Conservation (phyloP, 2,888 invertebrate species). For the Ecdyonurus torrentis region DNA sequence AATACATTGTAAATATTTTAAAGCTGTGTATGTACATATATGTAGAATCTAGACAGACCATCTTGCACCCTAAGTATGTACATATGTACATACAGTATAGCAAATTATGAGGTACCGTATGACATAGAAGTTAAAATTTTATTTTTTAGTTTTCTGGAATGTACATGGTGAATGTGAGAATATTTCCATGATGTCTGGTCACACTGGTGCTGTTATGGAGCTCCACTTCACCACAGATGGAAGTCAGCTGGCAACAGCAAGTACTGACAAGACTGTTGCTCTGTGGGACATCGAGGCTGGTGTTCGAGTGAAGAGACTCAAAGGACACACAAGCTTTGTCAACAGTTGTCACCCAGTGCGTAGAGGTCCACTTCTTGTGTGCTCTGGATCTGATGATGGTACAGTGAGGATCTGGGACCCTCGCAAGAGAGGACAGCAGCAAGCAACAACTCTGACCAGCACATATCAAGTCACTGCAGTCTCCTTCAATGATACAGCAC, state of each 20-base stretch:
- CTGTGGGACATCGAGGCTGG: conserved; percentile 92
- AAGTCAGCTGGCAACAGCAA: conserved; percentile 69
- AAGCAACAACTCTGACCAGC: conserved; percentile 45
- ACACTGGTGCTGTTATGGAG: conserved; percentile 91
- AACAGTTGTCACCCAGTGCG: conserved; percentile 47
- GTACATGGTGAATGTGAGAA: conserved; percentile 98
- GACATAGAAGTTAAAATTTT: not conserved
- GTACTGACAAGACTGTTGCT: conserved; percentile 87
- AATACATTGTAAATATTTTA: too few species aligned
- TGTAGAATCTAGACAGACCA: too few species aligned
- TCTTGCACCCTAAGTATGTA: too few species aligned
- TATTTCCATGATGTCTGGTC: conserved; percentile 80
- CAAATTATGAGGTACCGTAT: too few species aligned
- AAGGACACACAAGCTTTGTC: conserved; percentile 41
- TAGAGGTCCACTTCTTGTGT: conserved; percentile 77
- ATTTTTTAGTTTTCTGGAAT: conserved; percentile 57
- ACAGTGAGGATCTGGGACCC: conserved; percentile 88
- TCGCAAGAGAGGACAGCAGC: conserved; percentile 43
- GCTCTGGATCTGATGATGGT: conserved; percentile 90
- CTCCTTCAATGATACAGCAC: conserved; percentile 88
- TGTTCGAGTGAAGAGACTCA: conserved; percentile 72
- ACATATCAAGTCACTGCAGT: conserved; percentile 71
- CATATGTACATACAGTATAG: too few species aligned
- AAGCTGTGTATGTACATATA: too few species aligned
- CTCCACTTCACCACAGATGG: conserved; percentile 76